phyloP scores from a whole-genome alignment of 2,888 invertebrate species.

The Tenthredo notha region DNA sequence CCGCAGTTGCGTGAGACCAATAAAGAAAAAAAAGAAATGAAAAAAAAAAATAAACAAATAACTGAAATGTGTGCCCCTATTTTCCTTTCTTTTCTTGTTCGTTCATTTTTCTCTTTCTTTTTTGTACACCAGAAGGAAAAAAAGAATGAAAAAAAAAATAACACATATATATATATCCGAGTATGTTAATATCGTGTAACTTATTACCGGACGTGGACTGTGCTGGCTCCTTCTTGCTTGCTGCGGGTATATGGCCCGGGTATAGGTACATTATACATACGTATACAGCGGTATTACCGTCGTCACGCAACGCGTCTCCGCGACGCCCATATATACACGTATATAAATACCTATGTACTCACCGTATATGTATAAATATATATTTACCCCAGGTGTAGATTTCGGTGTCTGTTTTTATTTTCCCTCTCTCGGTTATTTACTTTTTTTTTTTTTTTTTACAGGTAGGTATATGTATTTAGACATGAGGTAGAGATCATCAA shows the following conservation, averaged over 20 bases:
- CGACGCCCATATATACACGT: background rate
- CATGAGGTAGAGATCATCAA: background rate
- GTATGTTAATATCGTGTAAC: slow-evolving; percentile 45
- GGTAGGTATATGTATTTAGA: background rate
- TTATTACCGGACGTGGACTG: slow-evolving; percentile 49
- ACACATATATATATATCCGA: background rate
- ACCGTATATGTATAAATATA: background rate
- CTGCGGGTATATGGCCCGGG: background rate
- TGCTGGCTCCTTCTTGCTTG: slow-evolving; percentile 35
- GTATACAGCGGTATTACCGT: slow-evolving; percentile 23
- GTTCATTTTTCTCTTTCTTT: background rate
- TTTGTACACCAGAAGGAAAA: background rate
- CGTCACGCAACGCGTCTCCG: slow-evolving; percentile 24
- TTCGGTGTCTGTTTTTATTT: slow-evolving; percentile 14
- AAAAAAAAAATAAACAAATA: background rate
- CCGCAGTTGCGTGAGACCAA: no score
- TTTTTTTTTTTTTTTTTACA: background rate
- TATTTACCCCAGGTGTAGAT: slow-evolving; percentile 15
- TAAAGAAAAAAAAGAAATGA: background rate
- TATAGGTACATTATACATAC: background rate
- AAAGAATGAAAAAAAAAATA: background rate
- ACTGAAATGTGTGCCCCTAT: background rate
- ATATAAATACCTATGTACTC: background rate
- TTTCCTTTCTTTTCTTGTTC: background rate
- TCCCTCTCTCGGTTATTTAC: background rate